These are phyloP conservation scores for Bufotes viridis DNA, from an alignment of 2,797 vertebrate species.

Conservation along the genomic window DNA sequence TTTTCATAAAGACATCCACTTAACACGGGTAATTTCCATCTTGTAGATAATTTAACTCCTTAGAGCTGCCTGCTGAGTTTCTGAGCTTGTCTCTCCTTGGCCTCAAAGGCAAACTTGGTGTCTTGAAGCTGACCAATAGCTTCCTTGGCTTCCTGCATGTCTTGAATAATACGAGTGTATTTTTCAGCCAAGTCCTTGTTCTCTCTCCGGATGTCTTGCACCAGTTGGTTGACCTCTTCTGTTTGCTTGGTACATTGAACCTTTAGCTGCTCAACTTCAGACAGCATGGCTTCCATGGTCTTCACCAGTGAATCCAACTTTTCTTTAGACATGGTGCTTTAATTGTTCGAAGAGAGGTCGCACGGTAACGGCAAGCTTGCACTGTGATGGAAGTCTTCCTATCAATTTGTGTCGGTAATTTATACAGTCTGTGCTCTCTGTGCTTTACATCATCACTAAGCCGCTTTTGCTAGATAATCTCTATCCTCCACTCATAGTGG, in stretches of 20 bases:
- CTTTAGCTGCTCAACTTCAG: constrained; percentile 87
- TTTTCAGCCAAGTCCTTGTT: constrained; percentile 84
- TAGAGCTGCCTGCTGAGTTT: constrained; percentile 86
- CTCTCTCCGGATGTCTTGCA: constrained; percentile 81
- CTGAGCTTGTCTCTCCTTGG: constrained; percentile 86
- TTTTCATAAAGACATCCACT: background rate
- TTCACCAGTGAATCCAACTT: constrained; percentile 86
- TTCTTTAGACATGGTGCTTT: constrained; percentile 81
- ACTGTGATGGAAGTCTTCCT: background rate
- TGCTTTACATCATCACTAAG: constrained; percentile 64
- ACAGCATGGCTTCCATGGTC: constrained; percentile 86
- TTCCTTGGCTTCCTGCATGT: constrained; percentile 84
- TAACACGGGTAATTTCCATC: background rate
- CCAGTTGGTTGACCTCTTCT: constrained; percentile 81
- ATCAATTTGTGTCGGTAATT: constrained; percentile 19
- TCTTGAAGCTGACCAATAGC: constrained; percentile 81
- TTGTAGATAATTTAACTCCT: background rate
- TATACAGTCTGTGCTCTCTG: constrained; percentile 56
- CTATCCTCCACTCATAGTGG: constrained; percentile 66
- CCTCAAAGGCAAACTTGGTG: constrained; percentile 82
- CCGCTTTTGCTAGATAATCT: constrained; percentile 50
- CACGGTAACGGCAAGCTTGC: background rate
- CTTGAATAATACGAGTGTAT: constrained; percentile 77
- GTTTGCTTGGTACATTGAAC: constrained; percentile 84
- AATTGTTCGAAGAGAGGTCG: background rate